A percentile compares a stretch with the other conserved stretches of the same genome.
Conservation (phyloP, 2,888 invertebrate genomes). For the Eristalinus sepulchralis region DNA sequence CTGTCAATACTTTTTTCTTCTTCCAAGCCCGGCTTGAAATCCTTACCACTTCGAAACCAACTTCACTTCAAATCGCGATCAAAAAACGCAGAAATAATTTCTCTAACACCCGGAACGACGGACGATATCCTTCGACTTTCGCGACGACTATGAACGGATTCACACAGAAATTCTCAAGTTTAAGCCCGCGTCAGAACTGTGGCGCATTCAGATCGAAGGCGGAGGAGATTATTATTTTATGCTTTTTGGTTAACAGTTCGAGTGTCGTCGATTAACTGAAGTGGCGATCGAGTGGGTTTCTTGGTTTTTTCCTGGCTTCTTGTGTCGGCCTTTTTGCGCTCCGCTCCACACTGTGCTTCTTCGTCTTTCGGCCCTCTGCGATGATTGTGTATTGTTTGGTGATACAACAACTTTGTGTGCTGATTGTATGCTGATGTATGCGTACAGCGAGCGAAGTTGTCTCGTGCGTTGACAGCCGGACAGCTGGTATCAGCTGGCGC, state of each 20-base stretch:
- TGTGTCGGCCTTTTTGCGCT: constrained; percentile 17
- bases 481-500: constrained; percentile 42
- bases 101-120: background rate
- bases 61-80: background rate
- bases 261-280: constrained; percentile 69
- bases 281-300: constrained; percentile 63
- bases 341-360: constrained; percentile 21
- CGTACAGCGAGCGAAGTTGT: constrained; percentile 22
- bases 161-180: constrained; percentile 11
- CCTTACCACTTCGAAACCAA: constrained; percentile 21
- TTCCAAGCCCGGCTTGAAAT: background rate
- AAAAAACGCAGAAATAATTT: background rate
- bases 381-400: constrained; percentile 57
- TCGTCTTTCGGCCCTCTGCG: constrained; percentile 38
- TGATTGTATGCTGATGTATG: constrained; percentile 49
- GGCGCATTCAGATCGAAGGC: constrained; percentile 32
- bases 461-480: constrained; percentile 36
- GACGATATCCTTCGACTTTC: background rate
- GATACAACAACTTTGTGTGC: constrained; percentile 24
- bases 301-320: constrained; percentile 67
- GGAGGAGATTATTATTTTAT: constrained; percentile 9
- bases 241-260: constrained; percentile 62
- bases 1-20: constrained; percentile 28
- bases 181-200: constrained; percentile 30
- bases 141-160: background rate